These are phyloP conservation scores for Amphipoea lucens DNA, from an alignment of 2,888 invertebrate genomes.

Conservation along the genomic window DNA sequence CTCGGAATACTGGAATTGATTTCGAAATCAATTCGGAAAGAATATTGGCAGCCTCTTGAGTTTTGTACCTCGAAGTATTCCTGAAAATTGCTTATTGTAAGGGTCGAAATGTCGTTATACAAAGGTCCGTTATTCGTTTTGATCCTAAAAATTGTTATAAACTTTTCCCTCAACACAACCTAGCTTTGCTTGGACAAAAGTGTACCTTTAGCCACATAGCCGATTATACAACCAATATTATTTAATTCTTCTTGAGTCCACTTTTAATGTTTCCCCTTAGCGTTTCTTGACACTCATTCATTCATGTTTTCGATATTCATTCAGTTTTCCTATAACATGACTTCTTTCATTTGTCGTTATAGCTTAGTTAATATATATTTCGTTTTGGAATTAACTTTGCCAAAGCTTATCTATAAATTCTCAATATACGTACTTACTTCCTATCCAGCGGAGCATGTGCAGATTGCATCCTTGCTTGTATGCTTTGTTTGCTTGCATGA, in stretches of 20 bases:
- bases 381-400: not conserved
- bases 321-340: not conserved
- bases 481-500: not conserved
- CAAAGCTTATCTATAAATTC: not conserved
- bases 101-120: not conserved
- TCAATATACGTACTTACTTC: too few relatives aligned
- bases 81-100: constrained; percentile 5
- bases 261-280: not conserved
- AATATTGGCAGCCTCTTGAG: constrained; percentile 35
- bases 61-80: constrained; percentile 15
- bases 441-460: not conserved
- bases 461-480: not conserved
- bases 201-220: not conserved
- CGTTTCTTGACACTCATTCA: not conserved
- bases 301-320: constrained; percentile 2
- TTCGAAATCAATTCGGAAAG: constrained; percentile 34
- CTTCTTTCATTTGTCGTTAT: not conserved
- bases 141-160: not conserved
- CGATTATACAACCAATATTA: not conserved
- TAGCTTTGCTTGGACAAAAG: not conserved
- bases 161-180: not conserved
- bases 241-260: not conserved
- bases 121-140: constrained; percentile 2
- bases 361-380: not conserved
- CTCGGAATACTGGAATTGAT: constrained; percentile 43